Base-by-base conservation (phyloP, 2,797 vertebrate species). In the Loris lydekkerianus region DNA sequence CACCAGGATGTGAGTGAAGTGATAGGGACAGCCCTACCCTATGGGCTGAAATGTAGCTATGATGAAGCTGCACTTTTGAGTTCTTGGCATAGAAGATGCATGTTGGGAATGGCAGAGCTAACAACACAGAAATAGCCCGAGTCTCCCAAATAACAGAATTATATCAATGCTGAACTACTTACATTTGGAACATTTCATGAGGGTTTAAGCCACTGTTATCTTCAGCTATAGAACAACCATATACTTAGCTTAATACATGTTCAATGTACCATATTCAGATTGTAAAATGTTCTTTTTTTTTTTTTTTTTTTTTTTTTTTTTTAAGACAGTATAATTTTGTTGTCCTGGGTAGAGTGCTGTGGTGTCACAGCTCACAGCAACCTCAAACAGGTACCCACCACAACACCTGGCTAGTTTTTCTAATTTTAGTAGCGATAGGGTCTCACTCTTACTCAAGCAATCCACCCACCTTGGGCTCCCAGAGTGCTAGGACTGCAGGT, bases 81-180 rank as follows among this genome's bases (percentile, higher is more conserved):
- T 60, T 69, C 25, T 53, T 10, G 27, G 60, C 25, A 37, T 7
- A 95, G 69, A 93, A 95, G 70, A 75, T 93, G 49, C n/a, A 60
- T 1, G 53, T 5, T 49, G 25, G 72, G 37, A 91, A 75, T 6
- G 60, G 9, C 5, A 84, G 29, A 88, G 73, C 67, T 94, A 73
- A 65, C 6, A 70, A 91, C 27, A 63, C 11, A 89, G 83, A 91
- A 76, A 77, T 67, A 63, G 58, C 25, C 40, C 7, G n/a, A 69
- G 23, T 31, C 40, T 46, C n/a, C 49, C 56, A 95, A 86, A 95
- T 83, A 77, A 94, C 8, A 94, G 27, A 75, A 95, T 89, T 84
- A 73, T 70, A 65, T 46, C 65, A 73, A 77, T 7, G 25, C 13
- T 78, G 90, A 93, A 67, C 40, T 83, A 88, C 11, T 93, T 69